Base-by-base conservation (phyloP, 1,140 invertebrate species). In the Lepidurus couesii region DNA sequence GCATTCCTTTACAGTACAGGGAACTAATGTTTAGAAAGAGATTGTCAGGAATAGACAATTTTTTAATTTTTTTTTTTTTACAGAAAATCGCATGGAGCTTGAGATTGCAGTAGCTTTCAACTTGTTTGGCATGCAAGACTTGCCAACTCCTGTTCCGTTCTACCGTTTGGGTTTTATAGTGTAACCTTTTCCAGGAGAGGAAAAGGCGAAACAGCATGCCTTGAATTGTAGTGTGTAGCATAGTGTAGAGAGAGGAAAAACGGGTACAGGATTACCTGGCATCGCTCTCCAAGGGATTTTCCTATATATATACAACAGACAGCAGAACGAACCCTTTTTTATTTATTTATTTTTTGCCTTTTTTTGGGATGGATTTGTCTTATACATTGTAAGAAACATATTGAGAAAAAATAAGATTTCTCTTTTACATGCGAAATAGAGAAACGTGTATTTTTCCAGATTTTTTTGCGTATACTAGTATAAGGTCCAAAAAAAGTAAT, bases 111-210 rank as follows among this genome's bases (percentile, higher is more conserved):
- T 47, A 65, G 13, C 53, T 65, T 65, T 13, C 21, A 65, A 21
- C 21, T 65, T 65, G 53, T 21, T 65, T 65, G 21, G 53, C 13
- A 65, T 65, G 53, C 53, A 65, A 65, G 53, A 65, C 53, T 65
- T 65, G 53, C 16, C 53, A 11, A 65, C 53, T 65, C 53, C 3
- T 21, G 53, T 65, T 21, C 53, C 13, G 53, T 65, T 65, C 53
- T 21, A n/a, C 53, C 21, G 53, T 65, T 65, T 65, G 53, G 53
- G 21, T 65, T 47, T 65, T 65, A 21, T 65, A 21, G 53, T 5
- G 4, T n/a, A 13, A 65, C 53, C 2, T 10, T 65, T 65, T 16
- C 21, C 21, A 7, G 4, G 16, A 65, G 53, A 13, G 16, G 21
- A 16, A 13, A 13, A 16, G 53, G 21, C 5, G 53, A 21, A 7